Evolutionary conservation across 1,140 invertebrate genomes (phyloP).

Genomic region (Arctopsyche grandis): DNA sequence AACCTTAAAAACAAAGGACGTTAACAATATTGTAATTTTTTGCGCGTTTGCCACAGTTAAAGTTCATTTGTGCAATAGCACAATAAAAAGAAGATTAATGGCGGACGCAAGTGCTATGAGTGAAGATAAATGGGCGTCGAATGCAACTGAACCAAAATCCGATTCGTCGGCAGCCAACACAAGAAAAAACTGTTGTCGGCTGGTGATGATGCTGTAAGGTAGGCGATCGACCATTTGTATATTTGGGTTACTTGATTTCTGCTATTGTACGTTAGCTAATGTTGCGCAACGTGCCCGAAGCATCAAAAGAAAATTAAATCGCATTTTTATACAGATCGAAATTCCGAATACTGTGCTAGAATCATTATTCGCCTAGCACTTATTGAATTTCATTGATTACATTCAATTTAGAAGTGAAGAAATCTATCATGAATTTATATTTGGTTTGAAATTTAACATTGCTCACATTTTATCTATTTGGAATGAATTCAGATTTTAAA

Average conservation of each 20-base stretch:
- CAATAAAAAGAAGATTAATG: constrained; percentile 33
- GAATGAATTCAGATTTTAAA: too few species aligned
- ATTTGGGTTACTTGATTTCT: constrained; percentile 34
- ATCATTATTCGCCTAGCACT: neutral
- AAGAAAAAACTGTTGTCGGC: neutral
- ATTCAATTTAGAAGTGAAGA: too few species aligned
- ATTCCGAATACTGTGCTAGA: neutral
- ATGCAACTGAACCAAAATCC: constrained; percentile 23
- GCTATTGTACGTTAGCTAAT: constrained; percentile 31
- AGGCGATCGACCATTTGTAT: constrained; percentile 21
- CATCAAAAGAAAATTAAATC: neutral
- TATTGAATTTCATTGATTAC: neutral
- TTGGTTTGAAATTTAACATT: too few species aligned
- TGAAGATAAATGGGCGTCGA: constrained; percentile 24
- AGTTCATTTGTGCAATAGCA: constrained; percentile 29
- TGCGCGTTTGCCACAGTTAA: constrained; percentile 17
- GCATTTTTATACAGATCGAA: neutral
- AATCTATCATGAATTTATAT: too few species aligned
- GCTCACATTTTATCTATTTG: too few species aligned
- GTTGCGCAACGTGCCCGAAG: constrained; percentile 11
- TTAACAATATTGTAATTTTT: constrained; percentile 29
- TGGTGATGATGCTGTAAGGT: constrained; percentile 34
- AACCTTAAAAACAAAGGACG: constrained; percentile 11
- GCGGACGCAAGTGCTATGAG: neutral
- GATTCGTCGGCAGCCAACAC: neutral